Evolutionary conservation across 2,797 vertebrate genomes (phyloP).

Genomic region (Oophaga sylvatica): DNA sequence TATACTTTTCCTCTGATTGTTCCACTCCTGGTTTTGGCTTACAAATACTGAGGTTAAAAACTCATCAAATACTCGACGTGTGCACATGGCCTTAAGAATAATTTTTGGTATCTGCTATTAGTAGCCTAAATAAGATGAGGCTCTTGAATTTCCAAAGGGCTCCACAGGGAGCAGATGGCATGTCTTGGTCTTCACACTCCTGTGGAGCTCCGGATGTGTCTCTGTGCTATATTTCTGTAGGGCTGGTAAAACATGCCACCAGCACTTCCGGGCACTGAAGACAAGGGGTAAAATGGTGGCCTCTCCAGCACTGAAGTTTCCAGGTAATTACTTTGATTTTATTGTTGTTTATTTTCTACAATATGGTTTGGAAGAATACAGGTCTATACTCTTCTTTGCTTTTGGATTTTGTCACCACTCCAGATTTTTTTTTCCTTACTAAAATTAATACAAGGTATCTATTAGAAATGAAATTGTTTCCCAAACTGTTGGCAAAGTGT

Average conservation of each 20-base stretch:
- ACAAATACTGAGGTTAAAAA: too few species aligned
- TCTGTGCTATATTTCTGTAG: not conserved
- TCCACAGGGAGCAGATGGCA: not conserved
- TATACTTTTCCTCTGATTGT: too few species aligned
- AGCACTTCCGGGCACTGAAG: not conserved
- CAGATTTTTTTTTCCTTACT: not conserved
- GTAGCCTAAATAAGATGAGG: not conserved
- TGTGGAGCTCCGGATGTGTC: not conserved
- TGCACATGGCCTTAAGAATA: too few species aligned
- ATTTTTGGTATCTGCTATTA: not conserved
- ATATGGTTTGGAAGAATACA: not conserved
- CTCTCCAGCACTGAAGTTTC: not conserved
- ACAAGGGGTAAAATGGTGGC: not conserved
- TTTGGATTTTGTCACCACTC: not conserved
- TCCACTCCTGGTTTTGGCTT: too few species aligned
- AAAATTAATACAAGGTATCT: not conserved
- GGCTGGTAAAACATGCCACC: not conserved
- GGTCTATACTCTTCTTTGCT: not conserved
- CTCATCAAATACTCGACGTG: too few species aligned
- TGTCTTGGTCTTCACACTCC: constrained; percentile 6
- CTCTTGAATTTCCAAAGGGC: not conserved
- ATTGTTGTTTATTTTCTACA: not conserved
- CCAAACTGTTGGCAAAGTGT: not conserved
- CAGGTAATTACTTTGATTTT: not conserved
- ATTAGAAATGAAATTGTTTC: not conserved